phyloP scores from a whole-genome alignment of 2,888 invertebrate species.

The Noctuana brunneofusca region DNA sequence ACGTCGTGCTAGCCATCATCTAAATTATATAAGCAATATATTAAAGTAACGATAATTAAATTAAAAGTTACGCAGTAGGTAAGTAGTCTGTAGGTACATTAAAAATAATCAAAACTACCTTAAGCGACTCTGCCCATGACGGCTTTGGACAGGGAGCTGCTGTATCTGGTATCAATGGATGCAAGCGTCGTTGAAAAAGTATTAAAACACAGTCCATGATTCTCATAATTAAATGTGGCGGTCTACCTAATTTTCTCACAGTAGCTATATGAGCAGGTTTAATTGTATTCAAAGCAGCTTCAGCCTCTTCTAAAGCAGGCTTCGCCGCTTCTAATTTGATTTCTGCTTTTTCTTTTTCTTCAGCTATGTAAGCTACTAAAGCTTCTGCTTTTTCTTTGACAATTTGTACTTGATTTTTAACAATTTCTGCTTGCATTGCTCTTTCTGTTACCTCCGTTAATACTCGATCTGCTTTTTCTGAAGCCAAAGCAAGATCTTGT shows the following conservation, averaged over 20 bases:
- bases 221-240: slow-evolving; percentile 98
- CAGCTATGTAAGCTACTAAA: slow-evolving; percentile 92
- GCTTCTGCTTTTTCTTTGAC: slow-evolving; percentile 98
- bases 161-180: slow-evolving; percentile 91
- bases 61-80: no score
- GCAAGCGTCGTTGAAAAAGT: slow-evolving; percentile 94
- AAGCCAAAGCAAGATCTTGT: slow-evolving; percentile 95
- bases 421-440: slow-evolving; percentile 97
- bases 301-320: slow-evolving; percentile 97
- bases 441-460: slow-evolving; percentile 95
- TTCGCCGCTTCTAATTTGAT: slow-evolving; percentile 97
- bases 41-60: neutral
- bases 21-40: slow-evolving; percentile 50
- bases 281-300: slow-evolving; percentile 96
- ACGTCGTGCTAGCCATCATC: slow-evolving; percentile 98
- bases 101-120: slow-evolving; percentile 76
- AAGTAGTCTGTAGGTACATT: no score
- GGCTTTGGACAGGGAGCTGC: slow-evolving; percentile 94
- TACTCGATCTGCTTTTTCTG: slow-evolving; percentile 94
- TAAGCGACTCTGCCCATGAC: slow-evolving; percentile 97
- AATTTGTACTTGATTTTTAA: slow-evolving; percentile 97
- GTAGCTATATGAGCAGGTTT: slow-evolving; percentile 98
- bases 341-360: slow-evolving; percentile 95
- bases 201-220: slow-evolving; percentile 99
- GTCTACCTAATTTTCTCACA: slow-evolving; percentile 96